Percentiles rank a stretch among this genome's conserved stretches.
Evolutionary conservation across 2,888 invertebrate genomes (phyloP).

Genomic region (Drosophila nr. medialis): DNA sequence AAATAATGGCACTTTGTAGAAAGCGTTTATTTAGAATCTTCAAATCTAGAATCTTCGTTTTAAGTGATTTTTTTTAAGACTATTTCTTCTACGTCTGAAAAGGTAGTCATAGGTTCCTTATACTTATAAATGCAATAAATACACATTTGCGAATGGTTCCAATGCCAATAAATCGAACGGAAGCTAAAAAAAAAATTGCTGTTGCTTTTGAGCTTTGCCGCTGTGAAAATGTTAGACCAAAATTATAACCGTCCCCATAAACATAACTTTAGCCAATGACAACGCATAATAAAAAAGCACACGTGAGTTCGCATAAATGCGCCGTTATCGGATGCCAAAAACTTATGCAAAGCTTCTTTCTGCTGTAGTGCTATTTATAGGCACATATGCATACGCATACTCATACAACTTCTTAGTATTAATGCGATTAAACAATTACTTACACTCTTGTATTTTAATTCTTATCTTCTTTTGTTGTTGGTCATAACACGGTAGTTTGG

Average conservation of each 20-base stretch:
- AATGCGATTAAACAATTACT: not conserved
- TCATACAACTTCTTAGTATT: not conserved
- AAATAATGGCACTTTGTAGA: not conserved
- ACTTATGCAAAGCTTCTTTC: conserved; percentile 4
- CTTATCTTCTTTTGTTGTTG: not conserved
- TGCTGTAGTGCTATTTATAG: conserved; percentile 15
- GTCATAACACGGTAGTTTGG: conserved; percentile 4
- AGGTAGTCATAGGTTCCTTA: not conserved
- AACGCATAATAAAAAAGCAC: conserved; percentile 17
- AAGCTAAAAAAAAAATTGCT: not conserved
- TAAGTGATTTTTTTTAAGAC: not conserved
- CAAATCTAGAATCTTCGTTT: too few relatives aligned
- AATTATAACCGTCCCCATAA: conserved; percentile 17
- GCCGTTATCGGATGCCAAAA: conserved; percentile 7
- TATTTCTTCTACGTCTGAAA: not conserved
- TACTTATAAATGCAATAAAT: too few relatives aligned
- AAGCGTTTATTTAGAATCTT: not conserved
- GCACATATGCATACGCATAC: not conserved
- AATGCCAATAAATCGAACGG: not conserved
- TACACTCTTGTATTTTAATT: not conserved
- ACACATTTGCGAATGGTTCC: too few relatives aligned
- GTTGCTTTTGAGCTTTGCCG: conserved; percentile 18
- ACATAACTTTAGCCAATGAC: conserved; percentile 17
- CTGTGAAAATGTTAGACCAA: conserved; percentile 1
- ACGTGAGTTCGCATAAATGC: conserved; percentile 14